These are phyloP conservation scores for Spodoptera littoralis DNA, from an alignment of 2,888 invertebrate genomes.

Conservation along the genomic window DNA sequence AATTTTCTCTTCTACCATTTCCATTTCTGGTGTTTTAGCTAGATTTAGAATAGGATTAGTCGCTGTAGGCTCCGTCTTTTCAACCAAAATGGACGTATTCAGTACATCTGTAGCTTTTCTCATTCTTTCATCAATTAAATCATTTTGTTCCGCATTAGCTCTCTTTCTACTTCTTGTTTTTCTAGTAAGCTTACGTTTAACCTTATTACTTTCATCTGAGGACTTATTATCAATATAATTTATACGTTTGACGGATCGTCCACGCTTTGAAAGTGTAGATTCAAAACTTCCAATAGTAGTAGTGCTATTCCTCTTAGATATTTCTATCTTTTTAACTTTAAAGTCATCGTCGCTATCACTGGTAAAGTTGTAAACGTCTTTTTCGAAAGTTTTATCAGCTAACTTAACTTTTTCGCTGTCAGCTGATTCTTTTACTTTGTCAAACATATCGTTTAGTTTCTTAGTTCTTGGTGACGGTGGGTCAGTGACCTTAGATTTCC, in stretches of 20 bases:
- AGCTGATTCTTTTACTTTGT: constrained; percentile 69
- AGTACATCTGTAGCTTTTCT: constrained; percentile 66
- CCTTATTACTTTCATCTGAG: constrained; percentile 54
- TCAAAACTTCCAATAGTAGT: constrained; percentile 59
- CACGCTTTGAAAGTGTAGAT: constrained; percentile 54
- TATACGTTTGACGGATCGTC: constrained; percentile 39
- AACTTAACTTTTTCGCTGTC: constrained; percentile 65
- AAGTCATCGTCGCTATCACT: constrained; percentile 82
- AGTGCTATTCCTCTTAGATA: constrained; percentile 60
- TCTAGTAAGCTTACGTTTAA: constrained; percentile 47
- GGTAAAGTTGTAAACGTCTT: constrained; percentile 74
- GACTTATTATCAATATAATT: constrained; percentile 58
- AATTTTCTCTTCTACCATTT: constrained; percentile 60
- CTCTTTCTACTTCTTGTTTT: constrained; percentile 45
- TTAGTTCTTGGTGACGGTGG: constrained; percentile 68
- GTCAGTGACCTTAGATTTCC: constrained; percentile 52
- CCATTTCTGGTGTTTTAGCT: constrained; percentile 63
- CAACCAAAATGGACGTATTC: constrained; percentile 69
- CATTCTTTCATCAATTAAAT: constrained; percentile 76
- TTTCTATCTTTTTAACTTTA: constrained; percentile 62
- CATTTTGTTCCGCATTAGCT: constrained; percentile 33
- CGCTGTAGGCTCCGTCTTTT: constrained; percentile 38
- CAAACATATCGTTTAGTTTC: constrained; percentile 72
- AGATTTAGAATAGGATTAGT: constrained; percentile 59
- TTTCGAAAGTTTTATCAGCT: constrained; percentile 59